These are phyloP conservation scores for Hemiprocne comata DNA, from an alignment of 2,113 vertebrate species.

Conservation along the genomic window DNA sequence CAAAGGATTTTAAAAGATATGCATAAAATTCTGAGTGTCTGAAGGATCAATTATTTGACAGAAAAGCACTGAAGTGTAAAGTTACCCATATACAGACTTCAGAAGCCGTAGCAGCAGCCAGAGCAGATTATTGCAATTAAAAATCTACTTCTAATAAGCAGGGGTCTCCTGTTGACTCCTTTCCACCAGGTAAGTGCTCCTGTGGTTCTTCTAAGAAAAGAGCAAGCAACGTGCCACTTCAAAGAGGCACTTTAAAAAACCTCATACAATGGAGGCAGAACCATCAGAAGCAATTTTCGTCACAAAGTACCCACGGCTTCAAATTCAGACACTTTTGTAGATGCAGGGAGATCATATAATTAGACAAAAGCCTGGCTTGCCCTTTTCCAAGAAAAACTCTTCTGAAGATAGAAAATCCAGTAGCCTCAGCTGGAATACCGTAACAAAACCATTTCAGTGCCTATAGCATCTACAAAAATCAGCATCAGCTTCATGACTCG, in stretches of 20 bases:
- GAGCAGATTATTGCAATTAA: neutral
- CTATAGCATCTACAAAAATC: neutral
- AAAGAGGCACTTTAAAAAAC: neutral
- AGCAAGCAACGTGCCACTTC: neutral
- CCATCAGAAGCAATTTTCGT: neutral
- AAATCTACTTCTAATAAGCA: neutral
- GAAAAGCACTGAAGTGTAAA: neutral
- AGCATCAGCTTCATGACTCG: accelerated
- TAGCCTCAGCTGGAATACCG: neutral
- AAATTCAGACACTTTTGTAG: neutral
- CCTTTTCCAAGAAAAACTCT: neutral
- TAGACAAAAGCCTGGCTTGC: neutral
- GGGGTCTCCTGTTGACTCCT: neutral
- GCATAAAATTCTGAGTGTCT: neutral
- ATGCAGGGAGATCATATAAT: neutral
- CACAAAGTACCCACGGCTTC: neutral
- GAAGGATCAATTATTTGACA: neutral
- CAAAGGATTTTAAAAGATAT: neutral
- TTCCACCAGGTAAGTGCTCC: neutral
- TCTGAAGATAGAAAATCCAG: neutral
- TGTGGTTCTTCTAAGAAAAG: neutral
- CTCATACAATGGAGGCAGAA: neutral
- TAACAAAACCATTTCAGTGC: neutral
- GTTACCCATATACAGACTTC: neutral
- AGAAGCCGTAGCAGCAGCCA: neutral